Evolutionary conservation across 1,140 invertebrate species (phyloP), one percentile per base, ranked within the genome.

Genomic region (Holotrichia oblita): DNA sequence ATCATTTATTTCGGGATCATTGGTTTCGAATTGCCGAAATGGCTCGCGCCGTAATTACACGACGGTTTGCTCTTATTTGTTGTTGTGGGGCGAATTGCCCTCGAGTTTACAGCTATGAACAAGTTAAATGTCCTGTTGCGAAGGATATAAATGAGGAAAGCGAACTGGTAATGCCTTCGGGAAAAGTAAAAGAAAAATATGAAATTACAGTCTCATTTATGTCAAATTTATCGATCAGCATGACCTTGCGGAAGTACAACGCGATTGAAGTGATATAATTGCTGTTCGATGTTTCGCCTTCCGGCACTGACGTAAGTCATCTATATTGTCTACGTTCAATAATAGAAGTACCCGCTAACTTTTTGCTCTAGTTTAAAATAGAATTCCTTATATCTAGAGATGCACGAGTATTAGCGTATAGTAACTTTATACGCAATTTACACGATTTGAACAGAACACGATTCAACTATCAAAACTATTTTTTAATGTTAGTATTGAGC

Each of bases 1-100:
- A 12, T 27, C 61, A 27, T 64, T 64, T 22, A 64, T 64, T 64
- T 17, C 61, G n/a, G 61, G 61, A 64, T 64, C 61, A 64, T 64
- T 64, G 61, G 61, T 64, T 64, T 64, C 61, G 61, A 64, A 64
- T 64, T 64, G 61, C 24, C 61, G 61, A 64, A 64, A 64, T 64
- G 61, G 61, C 17, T 22, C 9, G 7, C 61, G 61, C 61, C 17
- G 61, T 64, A 64, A 64, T 64, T 64, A 64, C 61, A 22, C 61
- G 17, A 64, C 17, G 61, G 17, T 64, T 64, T 27, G 61, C 20
- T 64, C 61, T 9, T 64, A 64, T 20, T 64, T 64, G 61, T 64
- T 27, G 20, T 64, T 64, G 61, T 17, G 24, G 61, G 61, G n/a
- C 9, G 17, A 64, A 22, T 64, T 64, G 17, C 10, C n/a, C n/a